Base-by-base conservation (phyloP, 2,797 vertebrate genomes). In the Melanotaenia boesemani region DNA sequence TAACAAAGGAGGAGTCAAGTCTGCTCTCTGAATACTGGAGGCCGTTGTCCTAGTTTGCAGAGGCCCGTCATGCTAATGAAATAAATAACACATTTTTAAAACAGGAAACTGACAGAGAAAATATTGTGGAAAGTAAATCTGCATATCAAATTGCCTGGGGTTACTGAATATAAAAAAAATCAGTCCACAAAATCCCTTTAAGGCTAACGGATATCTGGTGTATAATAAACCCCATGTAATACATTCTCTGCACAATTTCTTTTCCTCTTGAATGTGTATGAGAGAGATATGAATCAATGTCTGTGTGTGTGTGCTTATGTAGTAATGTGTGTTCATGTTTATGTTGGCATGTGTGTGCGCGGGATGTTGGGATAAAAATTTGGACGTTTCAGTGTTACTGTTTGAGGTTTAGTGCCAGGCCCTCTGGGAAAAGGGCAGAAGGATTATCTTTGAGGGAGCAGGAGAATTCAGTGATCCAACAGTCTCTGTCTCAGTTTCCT, bases 51-150 rank as follows among this genome's bases (percentile, higher is more conserved):
- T 73, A 85, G 58, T 90, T 82, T 83, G 79, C 85, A 89, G 89
- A 92, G 88, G 86, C 89, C 85, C 76, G 80, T 91, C 92, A 80
- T 78, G 79, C 86, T 82, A 89, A 85, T 88, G 81, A 91, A 95
- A 94, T 94, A 94, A 95, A 94, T 95, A 93, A 93, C 80, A 91
- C 81, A 89, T 79, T 57, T 86, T 44, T 80, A 81, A 70, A 82
- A 79, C 82, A 74, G 68, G 71, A 74, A 83, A 82, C 73, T 70
- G 79, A 85, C 62, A 82, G 78, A 88, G 70, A 88, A 82, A 87
- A 85, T 80, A 70, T 83, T 71, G 67, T 81, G 84, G 84, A 84
- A 88, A 86, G 70, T 72, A 86, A 83, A 89, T 92, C 76, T 92
- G 86, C 79, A 83, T 85, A 89, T 87, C 56, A 81, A 87, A 89